A percentile compares a stretch with the other conserved stretches of the same genome.
These are phyloP conservation scores for Pteruthius melanotis DNA, from an alignment of 2,113 vertebrate genomes.

Conservation along the genomic window DNA sequence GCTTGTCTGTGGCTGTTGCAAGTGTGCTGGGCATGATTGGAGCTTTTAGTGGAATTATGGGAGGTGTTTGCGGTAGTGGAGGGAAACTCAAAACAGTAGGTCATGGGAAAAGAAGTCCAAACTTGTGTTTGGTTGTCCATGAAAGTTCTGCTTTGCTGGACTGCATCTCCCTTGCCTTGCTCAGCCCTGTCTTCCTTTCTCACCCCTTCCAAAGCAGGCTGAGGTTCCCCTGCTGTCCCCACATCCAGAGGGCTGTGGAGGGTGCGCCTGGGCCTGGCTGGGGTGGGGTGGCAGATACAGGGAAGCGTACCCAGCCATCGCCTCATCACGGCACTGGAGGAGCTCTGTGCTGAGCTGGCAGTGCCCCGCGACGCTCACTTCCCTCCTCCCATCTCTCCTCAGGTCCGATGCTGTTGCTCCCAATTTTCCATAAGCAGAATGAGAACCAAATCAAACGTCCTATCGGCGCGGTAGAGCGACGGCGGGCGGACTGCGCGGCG, in stretches of 20 bases:
- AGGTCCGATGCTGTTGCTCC: constrained; percentile 74
- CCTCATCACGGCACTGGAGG: background rate
- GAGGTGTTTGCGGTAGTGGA: background rate
- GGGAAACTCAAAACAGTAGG: background rate
- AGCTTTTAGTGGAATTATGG: background rate
- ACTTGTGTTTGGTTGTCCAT: accelerated
- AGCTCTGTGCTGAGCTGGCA: background rate
- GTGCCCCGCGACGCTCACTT: background rate
- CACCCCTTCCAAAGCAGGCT: background rate
- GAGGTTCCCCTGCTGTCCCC: background rate
- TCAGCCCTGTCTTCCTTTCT: background rate
- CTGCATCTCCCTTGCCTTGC: background rate
- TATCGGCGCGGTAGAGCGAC: constrained; percentile 47
- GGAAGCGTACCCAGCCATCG: background rate
- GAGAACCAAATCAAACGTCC: constrained; percentile 72
- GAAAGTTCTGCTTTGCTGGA: background rate
- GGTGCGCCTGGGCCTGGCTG: background rate
- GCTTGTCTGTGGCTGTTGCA: background rate
- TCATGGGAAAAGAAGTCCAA: background rate
- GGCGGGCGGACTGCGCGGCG: constrained; percentile 1
- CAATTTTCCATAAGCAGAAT: constrained; percentile 79
- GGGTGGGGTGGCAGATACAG: accelerated
- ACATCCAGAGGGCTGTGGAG: background rate
- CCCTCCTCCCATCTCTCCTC: constrained; percentile 70
- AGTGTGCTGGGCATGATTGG: background rate